These are phyloP conservation scores for Cybosia mesomella DNA, from an alignment of 2,888 invertebrate genomes.

Conservation along the genomic window DNA sequence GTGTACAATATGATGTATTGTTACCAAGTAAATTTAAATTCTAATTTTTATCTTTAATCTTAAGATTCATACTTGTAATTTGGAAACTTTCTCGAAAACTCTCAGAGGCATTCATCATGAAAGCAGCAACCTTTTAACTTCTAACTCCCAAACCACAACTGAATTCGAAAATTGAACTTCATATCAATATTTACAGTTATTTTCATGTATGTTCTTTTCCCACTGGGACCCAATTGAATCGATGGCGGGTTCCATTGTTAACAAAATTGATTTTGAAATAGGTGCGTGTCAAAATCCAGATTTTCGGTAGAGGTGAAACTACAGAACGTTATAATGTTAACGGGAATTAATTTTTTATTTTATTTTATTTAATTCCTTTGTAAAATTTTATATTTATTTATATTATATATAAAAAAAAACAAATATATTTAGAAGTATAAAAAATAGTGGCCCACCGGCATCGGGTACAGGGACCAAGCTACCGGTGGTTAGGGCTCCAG, in stretches of 20 bases:
- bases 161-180: slow-evolving; percentile 18
- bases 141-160: slow-evolving; percentile 14
- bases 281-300: neutral
- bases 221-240: slow-evolving; percentile 14
- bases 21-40: neutral
- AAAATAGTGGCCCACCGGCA: too few species aligned
- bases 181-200: slow-evolving; percentile 15
- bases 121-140: slow-evolving; percentile 4
- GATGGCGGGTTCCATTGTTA: slow-evolving; percentile 15
- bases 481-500: too few species aligned
- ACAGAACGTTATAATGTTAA: too few species aligned
- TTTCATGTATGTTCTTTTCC: slow-evolving; percentile 10
- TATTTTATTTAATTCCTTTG: too few species aligned
- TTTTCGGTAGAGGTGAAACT: neutral
- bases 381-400: too few species aligned
- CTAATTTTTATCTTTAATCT: too few species aligned
- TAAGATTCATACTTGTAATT: slow-evolving; percentile 3
- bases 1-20: neutral
- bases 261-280: slow-evolving; percentile 19
- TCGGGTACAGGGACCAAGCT: too few species aligned
- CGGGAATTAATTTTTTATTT: too few species aligned
- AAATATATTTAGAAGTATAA: too few species aligned
- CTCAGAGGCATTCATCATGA: slow-evolving; percentile 5
- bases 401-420: too few species aligned
- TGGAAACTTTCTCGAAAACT: neutral